Evolutionary conservation across 2,888 invertebrate genomes (phyloP).

Genomic region (Celastrina argiolus): DNA sequence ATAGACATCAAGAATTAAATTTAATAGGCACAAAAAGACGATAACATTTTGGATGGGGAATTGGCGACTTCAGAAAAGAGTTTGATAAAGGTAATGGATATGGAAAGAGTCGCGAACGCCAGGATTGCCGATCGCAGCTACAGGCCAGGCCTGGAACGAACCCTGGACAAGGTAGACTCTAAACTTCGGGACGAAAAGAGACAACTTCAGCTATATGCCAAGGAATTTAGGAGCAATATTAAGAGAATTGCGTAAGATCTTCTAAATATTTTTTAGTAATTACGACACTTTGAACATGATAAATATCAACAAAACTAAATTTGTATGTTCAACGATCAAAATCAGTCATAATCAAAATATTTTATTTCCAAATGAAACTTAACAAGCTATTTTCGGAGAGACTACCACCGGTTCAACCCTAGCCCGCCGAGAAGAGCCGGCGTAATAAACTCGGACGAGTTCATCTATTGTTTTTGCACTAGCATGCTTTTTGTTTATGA

Average conservation of each 20-base stretch:
- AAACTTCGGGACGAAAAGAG: conserved; percentile 80
- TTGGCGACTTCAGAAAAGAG: conserved; percentile 81
- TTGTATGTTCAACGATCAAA: no score
- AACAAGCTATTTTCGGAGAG: no score
- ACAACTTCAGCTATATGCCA: conserved; percentile 76
- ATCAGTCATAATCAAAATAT: no score
- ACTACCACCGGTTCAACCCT: no score
- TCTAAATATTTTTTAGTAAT: neutral
- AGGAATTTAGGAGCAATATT: conserved; percentile 77
- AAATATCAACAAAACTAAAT: no score
- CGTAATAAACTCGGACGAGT: no score
- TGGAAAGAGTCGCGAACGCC: conserved; percentile 83
- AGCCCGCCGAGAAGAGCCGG: no score
- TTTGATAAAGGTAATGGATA: conserved; percentile 81
- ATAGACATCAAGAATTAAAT: neutral
- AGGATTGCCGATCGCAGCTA: conserved; percentile 83
- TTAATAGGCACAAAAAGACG: conserved; percentile 80
- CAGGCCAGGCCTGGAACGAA: conserved; percentile 81
- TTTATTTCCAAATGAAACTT: no score
- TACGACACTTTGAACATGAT: no score
- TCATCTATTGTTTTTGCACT: no score
- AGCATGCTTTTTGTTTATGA: no score
- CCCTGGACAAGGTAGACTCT: conserved; percentile 80
- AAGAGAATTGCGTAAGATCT: conserved; percentile 76
- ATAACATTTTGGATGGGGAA: conserved; percentile 83